Conservation (phyloP, 2,113 vertebrate species). For the Psittacus erithacus region DNA sequence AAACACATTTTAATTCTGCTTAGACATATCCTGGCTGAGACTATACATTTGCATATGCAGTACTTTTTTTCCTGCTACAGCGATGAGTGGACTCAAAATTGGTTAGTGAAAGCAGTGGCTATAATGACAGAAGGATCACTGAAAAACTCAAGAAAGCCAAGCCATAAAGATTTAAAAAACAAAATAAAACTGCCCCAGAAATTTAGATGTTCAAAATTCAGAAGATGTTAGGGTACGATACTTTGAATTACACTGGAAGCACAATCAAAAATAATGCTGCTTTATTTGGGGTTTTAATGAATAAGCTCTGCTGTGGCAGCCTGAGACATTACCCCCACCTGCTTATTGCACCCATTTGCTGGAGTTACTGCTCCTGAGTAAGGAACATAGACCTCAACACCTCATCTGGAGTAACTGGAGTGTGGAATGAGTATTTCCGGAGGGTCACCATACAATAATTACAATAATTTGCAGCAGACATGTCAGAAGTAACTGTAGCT, state of each 20-base stretch:
- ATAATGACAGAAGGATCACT: background rate
- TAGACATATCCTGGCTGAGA: background rate
- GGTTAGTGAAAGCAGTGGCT: background rate
- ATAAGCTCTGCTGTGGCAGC: background rate
- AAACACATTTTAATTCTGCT: background rate
- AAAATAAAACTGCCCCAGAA: background rate
- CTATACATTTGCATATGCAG: background rate
- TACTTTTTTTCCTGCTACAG: background rate
- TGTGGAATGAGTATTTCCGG: background rate
- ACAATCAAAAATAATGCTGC: background rate
- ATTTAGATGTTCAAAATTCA: background rate
- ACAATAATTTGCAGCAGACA: no score
- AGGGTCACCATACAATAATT: background rate
- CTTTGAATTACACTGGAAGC: background rate
- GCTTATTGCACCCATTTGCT: no score
- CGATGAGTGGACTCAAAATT: background rate
- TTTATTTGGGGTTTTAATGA: background rate
- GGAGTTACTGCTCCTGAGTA: background rate
- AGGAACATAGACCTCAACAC: background rate
- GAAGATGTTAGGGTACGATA: background rate
- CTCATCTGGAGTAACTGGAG: background rate
- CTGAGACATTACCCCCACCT: background rate
- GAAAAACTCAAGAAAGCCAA: background rate
- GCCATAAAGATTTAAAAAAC: background rate
- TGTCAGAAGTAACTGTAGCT: background rate